Percentiles rank a stretch among this genome's conserved stretches.
phyloP scores from a whole-genome alignment of 2,888 invertebrate genomes.

The Tetrapedia diversipes region DNA sequence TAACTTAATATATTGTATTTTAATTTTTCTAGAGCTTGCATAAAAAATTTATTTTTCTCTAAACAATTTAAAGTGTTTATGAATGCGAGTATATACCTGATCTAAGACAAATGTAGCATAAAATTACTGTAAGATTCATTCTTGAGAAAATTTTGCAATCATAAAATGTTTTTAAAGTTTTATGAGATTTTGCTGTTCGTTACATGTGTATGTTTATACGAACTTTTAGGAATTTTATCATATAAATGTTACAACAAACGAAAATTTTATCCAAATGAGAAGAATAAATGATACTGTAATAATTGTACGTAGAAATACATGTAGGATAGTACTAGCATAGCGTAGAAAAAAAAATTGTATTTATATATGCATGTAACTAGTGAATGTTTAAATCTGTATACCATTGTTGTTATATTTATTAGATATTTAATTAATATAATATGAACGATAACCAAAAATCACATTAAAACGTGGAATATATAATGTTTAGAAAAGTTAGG shows the following conservation, averaged over 20 bases:
- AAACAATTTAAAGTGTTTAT: background rate
- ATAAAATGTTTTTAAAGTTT: conserved; percentile 11
- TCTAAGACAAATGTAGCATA: background rate
- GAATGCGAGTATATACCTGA: background rate
- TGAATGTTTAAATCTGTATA: conserved; percentile 58
- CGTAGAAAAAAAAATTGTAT: conserved; percentile 58
- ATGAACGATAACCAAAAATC: conserved; percentile 29
- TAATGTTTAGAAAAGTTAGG: conserved; percentile 22
- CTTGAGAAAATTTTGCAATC: conserved; percentile 3
- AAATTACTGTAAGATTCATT: conserved; percentile 17
- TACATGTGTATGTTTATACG: background rate
- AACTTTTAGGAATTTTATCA: background rate
- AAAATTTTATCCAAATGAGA: conserved; percentile 50
- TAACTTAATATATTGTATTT: background rate
- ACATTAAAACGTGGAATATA: conserved; percentile 18
- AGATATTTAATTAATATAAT: conserved; percentile 53
- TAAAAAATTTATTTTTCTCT: background rate
- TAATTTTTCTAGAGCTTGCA: background rate
- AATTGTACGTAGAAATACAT: conserved; percentile 75
- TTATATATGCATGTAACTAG: conserved; percentile 66
- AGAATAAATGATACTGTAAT: conserved; percentile 63
- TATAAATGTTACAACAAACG: background rate
- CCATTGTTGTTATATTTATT: conserved; percentile 57
- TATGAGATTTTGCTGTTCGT: conserved; percentile 8
- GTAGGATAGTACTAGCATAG: conserved; percentile 55